Evolutionary conservation across 2,888 invertebrate genomes (phyloP), one percentile per base, ranked within the genome.

Genomic region (Noctua pronuba): DNA sequence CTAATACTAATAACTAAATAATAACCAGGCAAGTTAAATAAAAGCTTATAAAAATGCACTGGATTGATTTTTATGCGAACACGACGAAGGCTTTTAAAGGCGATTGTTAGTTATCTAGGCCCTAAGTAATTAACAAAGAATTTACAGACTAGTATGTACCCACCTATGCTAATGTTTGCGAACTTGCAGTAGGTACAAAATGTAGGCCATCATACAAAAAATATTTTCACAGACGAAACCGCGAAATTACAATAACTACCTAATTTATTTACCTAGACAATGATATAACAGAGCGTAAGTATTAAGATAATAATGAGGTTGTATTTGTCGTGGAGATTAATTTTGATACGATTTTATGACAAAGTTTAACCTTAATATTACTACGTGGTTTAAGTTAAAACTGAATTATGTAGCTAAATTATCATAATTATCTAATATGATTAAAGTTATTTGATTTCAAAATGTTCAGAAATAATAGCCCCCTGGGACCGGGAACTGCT

Each of bases 271-370:
- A 44, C 31, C 7, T 46, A 70, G 11, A n/a, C 41, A 35, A 49
- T 73, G 16, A 62, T 49, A n/a, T 44, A 41, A 60, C 49, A 55
- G 0, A 49, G 24, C 4, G 24, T 55, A 38, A 31, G 31, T n/a
- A 75, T 41, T 31, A 35, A 73, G 84, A 80, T 84, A 80, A 74
- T 62, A 58, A 21, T 46, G 18, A n/a, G 52, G 44, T n/a, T 67
- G 16, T 80, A 58, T 71, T 84, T 84, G 75, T 21, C 24, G 46
- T 46, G 0, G 16, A 52, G 67, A 71, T 78, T 71, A 76, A 72
- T 64, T 38, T 2, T 35, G 41, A 46, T 35, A 24, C 21, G 24
- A n/a, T 60, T 52, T n/a, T 6, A n/a, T 58, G 31, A 49, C 7
- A 11, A 6, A 52, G 28, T 44, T 67, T 68, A 75, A 44, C 67